phyloP scores from a whole-genome alignment of 2,797 vertebrate genomes.

The Mormyrops boulengeri region DNA sequence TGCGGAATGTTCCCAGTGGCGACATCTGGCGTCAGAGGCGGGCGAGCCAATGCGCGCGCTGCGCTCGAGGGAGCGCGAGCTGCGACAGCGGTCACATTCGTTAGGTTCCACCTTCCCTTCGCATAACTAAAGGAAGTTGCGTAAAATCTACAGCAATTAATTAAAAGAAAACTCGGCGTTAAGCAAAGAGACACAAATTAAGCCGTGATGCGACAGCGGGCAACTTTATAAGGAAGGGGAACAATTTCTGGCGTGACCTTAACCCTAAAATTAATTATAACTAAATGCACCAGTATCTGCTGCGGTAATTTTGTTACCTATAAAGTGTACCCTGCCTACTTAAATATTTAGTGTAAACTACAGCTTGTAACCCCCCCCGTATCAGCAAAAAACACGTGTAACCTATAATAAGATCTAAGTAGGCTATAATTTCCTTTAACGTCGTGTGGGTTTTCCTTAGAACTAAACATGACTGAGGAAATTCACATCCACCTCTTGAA shows the following conservation, averaged over 20 bases:
- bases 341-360: background rate
- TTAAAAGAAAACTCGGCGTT: background rate
- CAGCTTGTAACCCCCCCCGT: background rate
- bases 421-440: background rate
- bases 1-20: constrained; percentile 6
- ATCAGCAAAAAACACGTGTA: background rate
- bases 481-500: background rate
- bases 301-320: background rate
- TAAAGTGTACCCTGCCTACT: background rate
- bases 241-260: background rate
- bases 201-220: background rate
- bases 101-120: background rate
- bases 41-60: constrained; percentile 12
- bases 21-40: background rate
- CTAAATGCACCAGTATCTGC: background rate
- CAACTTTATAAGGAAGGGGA: background rate
- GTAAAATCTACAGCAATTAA: background rate
- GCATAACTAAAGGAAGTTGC: background rate
- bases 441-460: background rate
- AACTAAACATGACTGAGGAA: background rate
- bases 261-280: background rate
- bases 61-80: background rate
- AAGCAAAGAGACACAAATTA: background rate
- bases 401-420: background rate
- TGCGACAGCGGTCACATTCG: constrained; percentile 11